Base-by-base conservation (phyloP, 2,113 vertebrate species). In the Leptocoma aspasia region DNA sequence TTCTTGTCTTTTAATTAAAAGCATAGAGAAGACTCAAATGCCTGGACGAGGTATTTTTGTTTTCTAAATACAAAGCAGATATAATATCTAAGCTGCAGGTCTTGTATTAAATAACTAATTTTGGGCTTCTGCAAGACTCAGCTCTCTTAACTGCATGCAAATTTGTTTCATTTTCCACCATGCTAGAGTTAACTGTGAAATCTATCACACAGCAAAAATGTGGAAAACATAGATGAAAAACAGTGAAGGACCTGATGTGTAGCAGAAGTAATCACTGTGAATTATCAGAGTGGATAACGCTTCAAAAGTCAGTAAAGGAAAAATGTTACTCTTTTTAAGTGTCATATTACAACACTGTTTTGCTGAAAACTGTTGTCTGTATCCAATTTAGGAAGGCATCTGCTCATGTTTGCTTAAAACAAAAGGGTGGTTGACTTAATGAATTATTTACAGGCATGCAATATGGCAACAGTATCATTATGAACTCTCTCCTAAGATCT, bases 381-480 rank as follows among this genome's bases (percentile, higher is more conserved):
- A 97, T 97, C 82, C 97, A 97, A 97, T 98, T 97, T 98, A 94
- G 96, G 95, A 97, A 97, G 95, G 94, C 97, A 98, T 98, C 98
- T 98, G 98, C 96, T 98, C 94, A 54, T 98, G 95, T 98, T 98
- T 98, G 97, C 96, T 98, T 98, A 98, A 98, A 98, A 98, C 93
- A 98, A 98, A 98, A 98, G 97, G 95, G 92, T 98, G 94, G 97
- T 97, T 98, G 98, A 97, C 96, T 98, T 98, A 98, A 98, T 98
- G 97, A 98, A 98, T 98, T 98, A 98, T 98, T 98, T 98, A 98
- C 96, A 98, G 94, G 65, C 91, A 1, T 82, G 91, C 97, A 98
- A 98, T 98, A 98, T 98, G 97, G 97, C 93, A 98, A 95, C 71
- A 94, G 71, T 94, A 95, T 97, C 97, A 97, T 98, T 98, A 98